Evolutionary conservation across 2,888 invertebrate genomes (phyloP).

Genomic region (Melanostoma scalare): DNA sequence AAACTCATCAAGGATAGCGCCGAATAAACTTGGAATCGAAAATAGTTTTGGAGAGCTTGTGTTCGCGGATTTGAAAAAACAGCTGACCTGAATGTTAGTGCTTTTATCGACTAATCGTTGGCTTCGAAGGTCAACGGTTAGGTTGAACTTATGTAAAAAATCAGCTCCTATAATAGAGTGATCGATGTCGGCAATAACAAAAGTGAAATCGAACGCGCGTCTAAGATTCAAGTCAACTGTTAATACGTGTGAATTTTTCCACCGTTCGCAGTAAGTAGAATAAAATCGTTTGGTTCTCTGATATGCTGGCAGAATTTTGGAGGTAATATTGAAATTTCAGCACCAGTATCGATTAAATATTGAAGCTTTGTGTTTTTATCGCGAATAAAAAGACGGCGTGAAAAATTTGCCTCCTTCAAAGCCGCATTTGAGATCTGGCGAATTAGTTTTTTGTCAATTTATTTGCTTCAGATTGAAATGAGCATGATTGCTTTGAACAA

Average conservation of each 20-base stretch:
- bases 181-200: too few relatives aligned
- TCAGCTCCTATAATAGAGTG: too few relatives aligned
- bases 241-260: background rate
- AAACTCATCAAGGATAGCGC: slow-evolving; percentile 25
- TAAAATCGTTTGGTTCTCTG: slow-evolving; percentile 3
- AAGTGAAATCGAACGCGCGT: too few relatives aligned
- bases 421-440: too few relatives aligned
- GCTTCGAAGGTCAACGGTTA: too few relatives aligned
- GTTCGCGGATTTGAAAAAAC: background rate
- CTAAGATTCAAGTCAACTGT: too few relatives aligned
- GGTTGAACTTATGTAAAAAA: too few relatives aligned
- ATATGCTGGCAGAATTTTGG: slow-evolving; percentile 1
- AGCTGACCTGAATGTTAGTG: slow-evolving; percentile 2
- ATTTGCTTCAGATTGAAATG: background rate
- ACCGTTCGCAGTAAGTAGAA: slow-evolving; percentile 1
- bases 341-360: too few relatives aligned
- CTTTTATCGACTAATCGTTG: too few relatives aligned
- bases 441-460: background rate
- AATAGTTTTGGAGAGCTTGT: background rate
- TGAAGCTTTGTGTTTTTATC: too few relatives aligned
- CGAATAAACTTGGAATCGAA: slow-evolving; percentile 29
- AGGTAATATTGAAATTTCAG: background rate
- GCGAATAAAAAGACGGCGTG: too few relatives aligned
- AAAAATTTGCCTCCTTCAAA: too few relatives aligned
- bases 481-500: background rate